A percentile compares a stretch with the other conserved stretches of the same genome.
Evolutionary conservation across 2,797 vertebrate species (phyloP).

Genomic region (Sebastes aleutianus): DNA sequence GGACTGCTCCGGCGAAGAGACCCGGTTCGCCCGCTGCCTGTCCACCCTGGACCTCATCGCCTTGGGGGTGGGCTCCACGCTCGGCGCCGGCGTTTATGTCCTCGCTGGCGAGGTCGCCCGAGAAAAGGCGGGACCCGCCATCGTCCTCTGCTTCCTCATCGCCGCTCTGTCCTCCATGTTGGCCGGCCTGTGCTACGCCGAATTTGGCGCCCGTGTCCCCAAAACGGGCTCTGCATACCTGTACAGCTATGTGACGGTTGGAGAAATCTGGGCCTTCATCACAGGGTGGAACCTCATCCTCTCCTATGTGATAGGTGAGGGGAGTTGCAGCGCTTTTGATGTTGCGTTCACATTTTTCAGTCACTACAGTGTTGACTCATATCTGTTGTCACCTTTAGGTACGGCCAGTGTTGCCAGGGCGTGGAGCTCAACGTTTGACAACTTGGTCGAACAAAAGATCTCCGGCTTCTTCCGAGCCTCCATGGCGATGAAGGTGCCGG

Average conservation of each 20-base stretch:
- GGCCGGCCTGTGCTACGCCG: constrained; percentile 95
- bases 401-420: constrained; percentile 95
- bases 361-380: no score
- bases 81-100: constrained; percentile 95
- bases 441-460: constrained; percentile 91
- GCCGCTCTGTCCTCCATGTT: constrained; percentile 93
- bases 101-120: constrained; percentile 93
- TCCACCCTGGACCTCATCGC: constrained; percentile 93
- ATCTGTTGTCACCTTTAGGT: constrained; percentile 67
- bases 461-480: constrained; percentile 84
- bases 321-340: not conserved
- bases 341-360: not conserved
- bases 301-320: constrained; percentile 93
- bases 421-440: constrained; percentile 95
- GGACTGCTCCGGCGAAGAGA: constrained; percentile 81
- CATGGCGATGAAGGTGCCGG: constrained; percentile 83
- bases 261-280: constrained; percentile 98
- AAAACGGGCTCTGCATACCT: constrained; percentile 96
- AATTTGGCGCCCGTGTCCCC: constrained; percentile 95
- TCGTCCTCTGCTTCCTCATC: constrained; percentile 94
- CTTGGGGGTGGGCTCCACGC: constrained; percentile 92
- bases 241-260: constrained; percentile 97
- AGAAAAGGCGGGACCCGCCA: constrained; percentile 92
- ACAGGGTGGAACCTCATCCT: constrained; percentile 98
- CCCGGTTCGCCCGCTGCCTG: constrained; percentile 90